These are phyloP conservation scores for Ctena decussata DNA, from an alignment of 2,888 invertebrate species.

Conservation along the genomic window DNA sequence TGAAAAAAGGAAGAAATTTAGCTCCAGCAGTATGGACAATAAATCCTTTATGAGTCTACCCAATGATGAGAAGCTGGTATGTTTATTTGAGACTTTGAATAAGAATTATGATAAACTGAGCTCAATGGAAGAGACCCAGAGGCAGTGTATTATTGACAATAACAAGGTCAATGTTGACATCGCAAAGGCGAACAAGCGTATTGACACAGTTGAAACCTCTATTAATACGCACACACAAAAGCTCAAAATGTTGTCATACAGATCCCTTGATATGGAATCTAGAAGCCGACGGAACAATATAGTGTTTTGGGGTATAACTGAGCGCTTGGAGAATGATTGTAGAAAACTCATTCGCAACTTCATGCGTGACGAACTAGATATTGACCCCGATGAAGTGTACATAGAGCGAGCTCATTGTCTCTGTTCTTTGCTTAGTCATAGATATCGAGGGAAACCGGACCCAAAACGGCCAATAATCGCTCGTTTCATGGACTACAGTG, in stretches of 20 bases:
- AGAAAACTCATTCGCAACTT: background rate
- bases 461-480: background rate
- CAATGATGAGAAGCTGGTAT: background rate
- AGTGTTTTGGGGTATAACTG: background rate
- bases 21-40: background rate
- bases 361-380: background rate
- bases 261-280: background rate
- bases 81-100: background rate
- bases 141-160: background rate
- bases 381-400: background rate
- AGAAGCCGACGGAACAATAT: background rate
- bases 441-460: background rate
- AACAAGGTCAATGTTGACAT: background rate
- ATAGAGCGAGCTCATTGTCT: background rate
- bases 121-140: background rate
- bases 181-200: background rate
- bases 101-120: background rate
- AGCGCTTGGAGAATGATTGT: background rate
- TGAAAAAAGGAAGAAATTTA: background rate
- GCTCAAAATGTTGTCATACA: background rate
- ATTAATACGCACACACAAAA: background rate
- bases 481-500: background rate
- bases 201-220: too few relatives aligned
- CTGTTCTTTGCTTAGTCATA: background rate
- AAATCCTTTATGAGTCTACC: background rate